Evolutionary conservation across 2,888 invertebrate genomes (phyloP).

Genomic region (Epinotia nisella): DNA sequence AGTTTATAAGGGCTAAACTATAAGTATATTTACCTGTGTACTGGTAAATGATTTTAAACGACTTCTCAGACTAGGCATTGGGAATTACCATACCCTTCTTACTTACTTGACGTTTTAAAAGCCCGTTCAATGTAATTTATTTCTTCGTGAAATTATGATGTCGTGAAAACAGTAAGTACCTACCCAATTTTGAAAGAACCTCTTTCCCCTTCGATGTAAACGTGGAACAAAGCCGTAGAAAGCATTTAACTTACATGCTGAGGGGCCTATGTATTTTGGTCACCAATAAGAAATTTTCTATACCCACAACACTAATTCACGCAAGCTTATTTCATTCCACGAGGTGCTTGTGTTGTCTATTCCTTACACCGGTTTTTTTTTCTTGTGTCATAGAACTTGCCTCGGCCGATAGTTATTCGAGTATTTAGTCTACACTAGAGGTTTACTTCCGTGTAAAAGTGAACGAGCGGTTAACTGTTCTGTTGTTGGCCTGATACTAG

Average conservation of each 20-base stretch:
- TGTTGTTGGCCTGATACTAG: background rate
- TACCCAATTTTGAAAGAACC: slow-evolving; percentile 48
- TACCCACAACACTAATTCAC: too few species aligned
- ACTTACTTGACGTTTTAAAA: background rate
- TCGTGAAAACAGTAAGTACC: slow-evolving; percentile 54
- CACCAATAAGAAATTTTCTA: slow-evolving; percentile 18
- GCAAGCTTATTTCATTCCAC: background rate
- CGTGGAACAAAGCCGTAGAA: slow-evolving; percentile 39
- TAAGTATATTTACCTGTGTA: too few species aligned
- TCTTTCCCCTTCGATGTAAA: slow-evolving; percentile 45
- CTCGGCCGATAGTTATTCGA: background rate
- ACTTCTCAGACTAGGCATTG: too few species aligned
- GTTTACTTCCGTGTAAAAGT: background rate
- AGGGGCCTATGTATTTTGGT: slow-evolving; percentile 22
- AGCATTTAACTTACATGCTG: slow-evolving; percentile 14
- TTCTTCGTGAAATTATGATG: slow-evolving; percentile 58
- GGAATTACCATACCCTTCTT: background rate
- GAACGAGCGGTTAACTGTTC: background rate
- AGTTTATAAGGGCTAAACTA: too few species aligned
- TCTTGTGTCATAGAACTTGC: background rate
- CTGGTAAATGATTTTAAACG: too few species aligned
- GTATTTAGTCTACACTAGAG: background rate
- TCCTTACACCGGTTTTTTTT: background rate
- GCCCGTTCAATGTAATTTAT: slow-evolving; percentile 44
- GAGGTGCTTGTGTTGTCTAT: background rate